phyloP scores from a whole-genome alignment of 2,113 vertebrate species.

The Dipodomys merriami region DNA sequence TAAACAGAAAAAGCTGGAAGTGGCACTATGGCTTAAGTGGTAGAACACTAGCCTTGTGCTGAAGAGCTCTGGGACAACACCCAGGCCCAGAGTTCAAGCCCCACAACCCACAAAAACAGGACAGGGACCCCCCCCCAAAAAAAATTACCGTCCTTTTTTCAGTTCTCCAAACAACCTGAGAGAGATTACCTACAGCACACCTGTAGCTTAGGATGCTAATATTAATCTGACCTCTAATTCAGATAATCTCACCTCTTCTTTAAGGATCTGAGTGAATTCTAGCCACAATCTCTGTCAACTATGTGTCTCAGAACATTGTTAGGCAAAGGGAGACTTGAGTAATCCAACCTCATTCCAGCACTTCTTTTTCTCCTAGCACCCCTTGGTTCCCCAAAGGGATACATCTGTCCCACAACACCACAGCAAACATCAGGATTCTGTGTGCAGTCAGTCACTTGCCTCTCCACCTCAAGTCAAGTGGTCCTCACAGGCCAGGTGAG shows the following conservation, averaged over 20 bases:
- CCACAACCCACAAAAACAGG: background rate
- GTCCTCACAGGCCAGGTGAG: constrained; percentile 67
- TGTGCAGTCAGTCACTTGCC: background rate
- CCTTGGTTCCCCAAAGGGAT: background rate
- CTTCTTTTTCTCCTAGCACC: constrained; percentile 48
- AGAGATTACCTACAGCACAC: background rate
- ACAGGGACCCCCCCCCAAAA: background rate
- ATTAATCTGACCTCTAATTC: background rate
- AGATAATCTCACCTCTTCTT: background rate
- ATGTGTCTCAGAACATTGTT: background rate
- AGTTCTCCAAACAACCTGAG: constrained; percentile 34
- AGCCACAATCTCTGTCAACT: background rate
- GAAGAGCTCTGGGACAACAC: too few relatives aligned
- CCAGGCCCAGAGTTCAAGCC: background rate
- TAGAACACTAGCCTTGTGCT: too few relatives aligned
- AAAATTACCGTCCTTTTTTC: background rate
- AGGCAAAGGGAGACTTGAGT: background rate
- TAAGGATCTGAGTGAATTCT: constrained; percentile 10
- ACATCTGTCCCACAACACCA: background rate
- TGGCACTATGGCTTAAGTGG: too few relatives aligned
- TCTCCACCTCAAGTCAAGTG: background rate
- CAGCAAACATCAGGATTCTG: constrained; percentile 2
- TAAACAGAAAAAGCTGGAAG: too few relatives aligned
- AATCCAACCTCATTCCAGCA: background rate
- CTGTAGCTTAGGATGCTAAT: background rate